Base-by-base conservation (phyloP, 2,888 invertebrate genomes). In the Melanostoma scalare region DNA sequence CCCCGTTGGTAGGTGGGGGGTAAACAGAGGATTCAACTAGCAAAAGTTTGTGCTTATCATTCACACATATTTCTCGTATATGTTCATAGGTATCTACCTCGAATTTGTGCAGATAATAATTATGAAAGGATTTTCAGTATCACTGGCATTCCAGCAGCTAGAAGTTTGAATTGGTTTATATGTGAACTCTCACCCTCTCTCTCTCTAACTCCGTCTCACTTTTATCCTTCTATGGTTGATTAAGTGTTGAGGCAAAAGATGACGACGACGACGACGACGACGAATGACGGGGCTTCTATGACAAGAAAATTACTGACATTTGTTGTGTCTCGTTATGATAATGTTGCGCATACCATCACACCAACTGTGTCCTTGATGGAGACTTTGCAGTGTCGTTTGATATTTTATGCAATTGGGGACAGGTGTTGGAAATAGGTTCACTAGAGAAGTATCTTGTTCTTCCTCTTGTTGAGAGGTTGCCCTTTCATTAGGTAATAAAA, bases 251-350 rank as follows among this genome's bases (percentile, higher is more conserved):
- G 31, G 63, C 30, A 63, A 63, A 20, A 20, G 20, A 20, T 20
- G 20, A 20, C 20, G 20, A 20, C 20, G 50, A 50, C 44, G 20
- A 20, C 1, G 20, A 20, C 20, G 20, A 20, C 20, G 50, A 50
- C 44, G 48, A n/a, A 63, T 63, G 50, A 31, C 63, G 38, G 50
- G 10, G 48, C 31, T 50, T 63, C 63, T 38, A 50, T 50, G 63
- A 50, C 63, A 50, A 50, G 38, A 63, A 50, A 63, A 63, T 63
- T 63, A 63, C 63, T 63, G 63, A 30, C 63, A 63, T 63, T 63
- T 50, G 63, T 50, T 50, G 48, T 38, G n/a, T 9, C 38, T 50
- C 63, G 50, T 63, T 63, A 63, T 50, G 36, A 46, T 60, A 60
- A 60, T 60, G 10, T 44, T 60, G 31, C n/a, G 31, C 6, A 20